A percentile compares a stretch with the other conserved stretches of the same genome.
phyloP scores from a whole-genome alignment of 1,140 invertebrate species.

The Pogonus chalceus region DNA sequence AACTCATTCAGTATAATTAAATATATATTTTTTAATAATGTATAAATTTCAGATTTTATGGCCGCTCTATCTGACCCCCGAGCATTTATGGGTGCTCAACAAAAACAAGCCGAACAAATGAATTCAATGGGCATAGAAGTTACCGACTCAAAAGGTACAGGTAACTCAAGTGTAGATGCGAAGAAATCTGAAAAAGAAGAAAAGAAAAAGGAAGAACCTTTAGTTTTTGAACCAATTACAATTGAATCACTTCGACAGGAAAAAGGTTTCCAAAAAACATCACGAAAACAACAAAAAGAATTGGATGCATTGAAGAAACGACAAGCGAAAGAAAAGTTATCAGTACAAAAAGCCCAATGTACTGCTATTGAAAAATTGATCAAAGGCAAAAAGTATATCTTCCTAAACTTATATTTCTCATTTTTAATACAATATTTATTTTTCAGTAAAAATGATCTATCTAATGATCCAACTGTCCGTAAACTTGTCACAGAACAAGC shows the following conservation, averaged over 20 bases:
- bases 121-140: conserved; percentile 88
- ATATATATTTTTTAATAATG: conserved; percentile 11
- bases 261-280: conserved; percentile 89
- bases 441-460: conserved; percentile 67
- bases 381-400: conserved; percentile 77
- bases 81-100: conserved; percentile 81
- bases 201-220: conserved; percentile 60
- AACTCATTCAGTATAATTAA: conserved; percentile 16
- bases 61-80: conserved; percentile 92
- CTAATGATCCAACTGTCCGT: conserved; percentile 66
- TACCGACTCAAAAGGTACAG: conserved; percentile 42
- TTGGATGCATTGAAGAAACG: conserved; percentile 83
- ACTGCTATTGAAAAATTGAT: conserved; percentile 90
- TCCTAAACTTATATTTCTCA: neutral
- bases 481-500: conserved; percentile 83
- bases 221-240: conserved; percentile 87
- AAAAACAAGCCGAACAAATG: conserved; percentile 84
- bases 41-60: conserved; percentile 69
- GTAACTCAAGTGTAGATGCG: conserved; percentile 24
- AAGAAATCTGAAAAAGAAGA: conserved; percentile 47
- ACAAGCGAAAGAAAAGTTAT: conserved; percentile 85
- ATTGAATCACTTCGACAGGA: conserved; percentile 81
- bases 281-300: conserved; percentile 94
- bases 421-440: conserved; percentile 16
- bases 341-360: conserved; percentile 90